Conservation (phyloP, 2,888 invertebrate genomes). For the Agriopis leucophaearia region DNA sequence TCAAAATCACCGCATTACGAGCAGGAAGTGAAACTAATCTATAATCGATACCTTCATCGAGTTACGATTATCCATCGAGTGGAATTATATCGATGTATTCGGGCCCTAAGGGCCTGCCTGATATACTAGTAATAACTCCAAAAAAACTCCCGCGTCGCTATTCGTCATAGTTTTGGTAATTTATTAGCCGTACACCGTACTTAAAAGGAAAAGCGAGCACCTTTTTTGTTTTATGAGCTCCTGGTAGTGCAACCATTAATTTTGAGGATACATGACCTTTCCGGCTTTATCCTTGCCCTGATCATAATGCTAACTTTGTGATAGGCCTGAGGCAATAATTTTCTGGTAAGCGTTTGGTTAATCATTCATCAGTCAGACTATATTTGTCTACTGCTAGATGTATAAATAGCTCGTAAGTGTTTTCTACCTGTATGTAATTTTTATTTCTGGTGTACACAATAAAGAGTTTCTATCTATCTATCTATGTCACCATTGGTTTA, state of each 20-base stretch:
- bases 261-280: constrained; percentile 26
- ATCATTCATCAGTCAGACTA: not conserved
- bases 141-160: constrained; percentile 57
- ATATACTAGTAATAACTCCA: constrained; percentile 30
- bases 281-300: not conserved
- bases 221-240: constrained; percentile 57
- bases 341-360: not conserved
- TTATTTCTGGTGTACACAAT: too few species aligned
- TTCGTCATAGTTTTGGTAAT: constrained; percentile 64
- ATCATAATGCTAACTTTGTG: constrained; percentile 4
- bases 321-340: not conserved
- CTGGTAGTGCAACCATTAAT: constrained; percentile 30
- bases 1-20: constrained; percentile 44
- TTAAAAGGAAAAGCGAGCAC: constrained; percentile 54
- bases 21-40: constrained; percentile 68
- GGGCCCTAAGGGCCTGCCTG: constrained; percentile 19
- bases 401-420: too few species aligned
- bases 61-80: constrained; percentile 31
- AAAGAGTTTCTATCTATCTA: too few species aligned
- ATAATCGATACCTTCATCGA: constrained; percentile 52
- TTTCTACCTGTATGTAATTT: too few species aligned
- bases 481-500: too few species aligned
- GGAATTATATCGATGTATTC: constrained; percentile 26
- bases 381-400: too few species aligned
- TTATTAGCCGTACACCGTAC: constrained; percentile 56